Base-by-base conservation (phyloP, 2,888 invertebrate genomes). In the Drosophila pseudotakahashii region DNA sequence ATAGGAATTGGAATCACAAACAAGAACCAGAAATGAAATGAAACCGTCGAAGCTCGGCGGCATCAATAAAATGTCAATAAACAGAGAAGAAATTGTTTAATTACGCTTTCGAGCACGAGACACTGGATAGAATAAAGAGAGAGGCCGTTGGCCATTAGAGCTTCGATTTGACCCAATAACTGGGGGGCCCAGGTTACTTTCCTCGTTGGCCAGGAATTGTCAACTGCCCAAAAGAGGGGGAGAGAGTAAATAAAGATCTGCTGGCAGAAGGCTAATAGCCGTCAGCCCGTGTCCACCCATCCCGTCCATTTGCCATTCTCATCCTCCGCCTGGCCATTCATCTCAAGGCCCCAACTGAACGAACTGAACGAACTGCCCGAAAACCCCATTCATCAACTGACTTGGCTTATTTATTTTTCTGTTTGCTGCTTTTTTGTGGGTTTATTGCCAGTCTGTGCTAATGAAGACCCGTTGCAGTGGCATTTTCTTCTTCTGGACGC, bases 51-150 rank as follows among this genome's bases (percentile, higher is more conserved):
- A 52, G 67, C 74, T 61, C 74, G 73, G 63, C 84, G 81, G 84
- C 87, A 81, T 84, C 84, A 77, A 81, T 81, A 81, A 81, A 83
- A 78, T 84, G 81, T 87, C 82, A 82, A 82, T 84, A 82, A 87
- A 67, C 68, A 67, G 66, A 54, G 67, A 54, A 66, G 67, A 84
- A 82, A 84, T 84, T 87, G 87, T 81, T 81, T 87, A 81, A 87
- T 81, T 81, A 81, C 81, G 79, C 81, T 81, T 81, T 83, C 70
- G 72, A 80, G 84, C 80, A 80, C 78, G 76, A 73, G 83, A 11
- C 50, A 50, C 55, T 23, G 54, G 37, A 32, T 13, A 36, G 50
- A 55, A 48, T 16, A 19, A 45, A 45, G 16, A 50, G 55, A 44
- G 39, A 45, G 50, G 47, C 30, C 81, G 84, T 5, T 23, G 73